phyloP scores from a whole-genome alignment of 2,113 vertebrate species.

The Cyprinodon brontotheroides region DNA sequence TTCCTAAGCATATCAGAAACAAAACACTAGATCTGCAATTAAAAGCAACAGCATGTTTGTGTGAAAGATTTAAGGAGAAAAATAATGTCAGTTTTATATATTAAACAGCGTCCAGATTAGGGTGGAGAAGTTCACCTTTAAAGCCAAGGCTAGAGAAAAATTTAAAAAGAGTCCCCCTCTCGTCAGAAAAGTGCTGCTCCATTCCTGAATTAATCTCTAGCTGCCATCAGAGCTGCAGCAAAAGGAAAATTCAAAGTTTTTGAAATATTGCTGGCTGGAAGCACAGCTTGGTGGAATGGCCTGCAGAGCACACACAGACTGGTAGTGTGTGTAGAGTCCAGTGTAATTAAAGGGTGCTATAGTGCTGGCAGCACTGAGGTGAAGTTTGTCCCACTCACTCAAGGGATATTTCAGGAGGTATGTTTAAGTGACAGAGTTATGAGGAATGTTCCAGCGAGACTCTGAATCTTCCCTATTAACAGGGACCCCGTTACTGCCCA shows the following conservation, averaged over 20 bases:
- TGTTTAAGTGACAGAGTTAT: constrained; percentile 79
- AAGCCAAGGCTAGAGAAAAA: constrained; percentile 34
- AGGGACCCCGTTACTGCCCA: constrained; percentile 50
- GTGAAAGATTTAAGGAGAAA: neutral
- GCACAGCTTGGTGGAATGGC: constrained; percentile 67
- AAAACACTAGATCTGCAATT: neutral
- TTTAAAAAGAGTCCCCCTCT: constrained; percentile 57
- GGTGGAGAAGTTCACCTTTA: constrained; percentile 19
- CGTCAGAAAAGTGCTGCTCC: constrained; percentile 53
- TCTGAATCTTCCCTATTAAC: constrained; percentile 79
- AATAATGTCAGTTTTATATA: neutral
- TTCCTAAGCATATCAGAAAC: neutral
- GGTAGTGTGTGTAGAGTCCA: constrained; percentile 74
- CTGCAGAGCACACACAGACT: constrained; percentile 74
- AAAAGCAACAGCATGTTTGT: neutral
- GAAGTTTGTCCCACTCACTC: constrained; percentile 80
- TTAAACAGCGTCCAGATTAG: neutral
- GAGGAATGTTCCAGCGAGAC: constrained; percentile 81
- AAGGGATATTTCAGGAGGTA: constrained; percentile 78
- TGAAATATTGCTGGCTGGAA: constrained; percentile 79
- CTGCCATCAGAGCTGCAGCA: constrained; percentile 61
- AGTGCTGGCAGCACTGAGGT: constrained; percentile 80
- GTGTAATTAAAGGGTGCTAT: constrained; percentile 82
- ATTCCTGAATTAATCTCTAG: constrained; percentile 73
- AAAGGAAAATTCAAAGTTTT: constrained; percentile 75